Conservation (phyloP, 2,888 invertebrate species). For the Lutraria lutraria region DNA sequence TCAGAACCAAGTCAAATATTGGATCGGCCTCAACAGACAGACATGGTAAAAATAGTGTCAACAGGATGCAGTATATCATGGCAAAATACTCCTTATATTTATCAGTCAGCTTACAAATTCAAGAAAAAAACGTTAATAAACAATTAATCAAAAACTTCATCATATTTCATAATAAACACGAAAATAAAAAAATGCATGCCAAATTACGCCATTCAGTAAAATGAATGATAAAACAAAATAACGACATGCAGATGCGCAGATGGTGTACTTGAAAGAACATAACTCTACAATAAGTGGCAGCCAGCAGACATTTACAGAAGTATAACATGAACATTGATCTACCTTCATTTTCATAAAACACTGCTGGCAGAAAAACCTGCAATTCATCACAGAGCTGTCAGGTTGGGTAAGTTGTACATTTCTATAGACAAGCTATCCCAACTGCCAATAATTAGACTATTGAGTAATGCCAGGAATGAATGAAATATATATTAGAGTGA, state of each 20-base stretch:
- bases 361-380: slow-evolving; percentile 18
- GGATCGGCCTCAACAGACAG: background rate
- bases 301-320: slow-evolving; percentile 11
- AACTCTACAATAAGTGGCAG: slow-evolving; percentile 12
- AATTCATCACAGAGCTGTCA: slow-evolving; percentile 13
- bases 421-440: slow-evolving; percentile 8
- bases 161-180: slow-evolving; percentile 13
- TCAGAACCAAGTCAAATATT: background rate
- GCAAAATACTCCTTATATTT: background rate
- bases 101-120: background rate
- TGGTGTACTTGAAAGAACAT: background rate
- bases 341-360: slow-evolving; percentile 16
- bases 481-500: background rate
- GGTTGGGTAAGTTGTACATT: background rate
- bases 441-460: slow-evolving; percentile 21
- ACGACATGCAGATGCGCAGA: slow-evolving; percentile 15
- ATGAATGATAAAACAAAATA: slow-evolving; percentile 17
- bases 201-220: slow-evolving; percentile 17
- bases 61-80: background rate
- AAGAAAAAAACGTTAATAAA: background rate
- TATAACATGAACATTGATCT: slow-evolving; percentile 12
- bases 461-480: slow-evolving; percentile 8
- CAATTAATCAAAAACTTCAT: slow-evolving; percentile 9
- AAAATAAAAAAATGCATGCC: slow-evolving; percentile 3
- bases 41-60: background rate